phyloP scores from a whole-genome alignment of 2,888 invertebrate genomes.

The Psylliodes chrysocephalus region DNA sequence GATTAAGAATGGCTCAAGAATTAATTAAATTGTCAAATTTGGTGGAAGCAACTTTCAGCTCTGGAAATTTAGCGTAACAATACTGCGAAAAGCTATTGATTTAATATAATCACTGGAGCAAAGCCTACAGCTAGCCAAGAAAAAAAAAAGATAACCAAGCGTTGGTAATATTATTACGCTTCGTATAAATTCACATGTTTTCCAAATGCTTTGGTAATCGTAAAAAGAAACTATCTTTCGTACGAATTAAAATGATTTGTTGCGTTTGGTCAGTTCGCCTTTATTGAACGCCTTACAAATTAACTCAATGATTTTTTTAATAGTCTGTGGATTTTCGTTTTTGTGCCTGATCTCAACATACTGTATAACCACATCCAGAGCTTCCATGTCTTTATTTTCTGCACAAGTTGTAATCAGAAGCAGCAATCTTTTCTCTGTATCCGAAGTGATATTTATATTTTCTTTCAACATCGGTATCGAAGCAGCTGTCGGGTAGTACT shows the following conservation, averaged over 20 bases:
- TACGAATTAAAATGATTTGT: constrained; percentile 29
- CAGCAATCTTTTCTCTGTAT: constrained; percentile 32
- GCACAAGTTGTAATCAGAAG: constrained; percentile 37
- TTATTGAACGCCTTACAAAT: constrained; percentile 19
- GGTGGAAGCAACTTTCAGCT: too few relatives aligned
- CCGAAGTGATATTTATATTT: constrained; percentile 41
- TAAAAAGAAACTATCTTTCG: constrained; percentile 12
- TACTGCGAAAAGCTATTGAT: too few relatives aligned
- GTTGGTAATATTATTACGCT: too few relatives aligned
- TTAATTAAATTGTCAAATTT: too few relatives aligned
- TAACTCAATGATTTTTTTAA: constrained; percentile 7
- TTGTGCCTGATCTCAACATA: constrained; percentile 41
- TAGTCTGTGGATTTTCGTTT: constrained; percentile 32
- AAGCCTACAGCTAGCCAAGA: too few relatives aligned
- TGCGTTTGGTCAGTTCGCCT: constrained; percentile 31
- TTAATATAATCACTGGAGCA: too few relatives aligned
- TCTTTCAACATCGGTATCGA: constrained; percentile 40
- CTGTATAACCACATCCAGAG: constrained; percentile 40
- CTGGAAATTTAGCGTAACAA: too few relatives aligned
- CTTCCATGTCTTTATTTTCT: constrained; percentile 38
- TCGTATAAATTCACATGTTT: too few relatives aligned
- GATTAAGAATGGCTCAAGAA: too few relatives aligned
- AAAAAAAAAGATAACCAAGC: too few relatives aligned
- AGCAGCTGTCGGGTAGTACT: constrained; percentile 28
- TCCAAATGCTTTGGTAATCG: constrained; percentile 4